These are phyloP conservation scores for Malurus elegans DNA, from an alignment of 2,113 vertebrate species.

Conservation along the genomic window DNA sequence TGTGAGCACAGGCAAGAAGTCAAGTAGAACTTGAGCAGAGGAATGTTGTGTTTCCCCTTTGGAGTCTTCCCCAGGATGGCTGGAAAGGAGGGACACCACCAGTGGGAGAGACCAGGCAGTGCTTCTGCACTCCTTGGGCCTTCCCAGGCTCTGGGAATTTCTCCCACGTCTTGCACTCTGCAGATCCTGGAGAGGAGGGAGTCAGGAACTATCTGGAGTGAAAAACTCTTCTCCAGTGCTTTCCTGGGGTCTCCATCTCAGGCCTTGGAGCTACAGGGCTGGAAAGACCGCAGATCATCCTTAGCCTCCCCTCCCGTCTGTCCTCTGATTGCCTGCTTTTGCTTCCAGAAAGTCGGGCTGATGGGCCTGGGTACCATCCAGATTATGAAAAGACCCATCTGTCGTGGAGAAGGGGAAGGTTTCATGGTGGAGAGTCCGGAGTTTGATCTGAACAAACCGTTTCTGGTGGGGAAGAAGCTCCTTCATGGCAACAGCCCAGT, in stretches of 20 bases:
- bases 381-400: background rate
- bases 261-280: background rate
- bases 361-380: background rate
- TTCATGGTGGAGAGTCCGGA: background rate
- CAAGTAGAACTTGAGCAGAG: fast-evolving
- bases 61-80: background rate
- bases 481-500: background rate
- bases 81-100: background rate
- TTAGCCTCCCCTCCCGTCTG: background rate
- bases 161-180: background rate
- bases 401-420: background rate
- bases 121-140: background rate
- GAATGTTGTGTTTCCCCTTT: background rate
- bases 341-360: background rate
- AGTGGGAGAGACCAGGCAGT: background rate
- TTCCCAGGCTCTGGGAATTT: background rate
- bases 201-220: background rate
- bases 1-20: background rate
- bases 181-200: background rate
- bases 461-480: background rate
- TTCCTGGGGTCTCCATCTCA: background rate
- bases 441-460: background rate
- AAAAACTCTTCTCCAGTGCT: background rate
- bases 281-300: background rate
- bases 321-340: background rate